Evolutionary conservation across 2,888 invertebrate species (phyloP).

Genomic region (Leptopterna dolabrata): DNA sequence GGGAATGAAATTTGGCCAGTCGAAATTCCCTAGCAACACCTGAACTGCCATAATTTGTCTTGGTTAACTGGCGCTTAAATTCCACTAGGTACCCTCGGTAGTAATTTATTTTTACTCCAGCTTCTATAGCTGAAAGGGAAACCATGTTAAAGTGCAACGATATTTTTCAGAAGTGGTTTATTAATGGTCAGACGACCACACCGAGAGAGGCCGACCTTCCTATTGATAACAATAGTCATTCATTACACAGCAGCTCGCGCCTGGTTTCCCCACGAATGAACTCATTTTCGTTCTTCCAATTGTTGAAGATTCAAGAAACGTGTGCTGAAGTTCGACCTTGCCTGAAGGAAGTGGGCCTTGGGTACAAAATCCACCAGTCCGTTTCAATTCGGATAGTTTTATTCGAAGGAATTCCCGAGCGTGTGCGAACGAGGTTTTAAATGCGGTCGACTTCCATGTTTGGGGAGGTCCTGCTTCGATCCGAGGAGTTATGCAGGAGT

Average conservation of each 20-base stretch:
- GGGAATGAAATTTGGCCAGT: too few relatives aligned
- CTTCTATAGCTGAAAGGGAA: neutral
- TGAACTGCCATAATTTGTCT: too few relatives aligned
- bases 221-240: neutral
- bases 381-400: neutral
- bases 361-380: neutral
- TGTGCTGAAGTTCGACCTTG: neutral
- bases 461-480: neutral
- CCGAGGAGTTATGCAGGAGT: neutral
- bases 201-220: neutral
- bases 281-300: neutral
- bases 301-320: neutral
- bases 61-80: neutral
- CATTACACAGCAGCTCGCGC: neutral
- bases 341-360: neutral
- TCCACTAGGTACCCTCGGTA: neutral
- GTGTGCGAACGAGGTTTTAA: neutral
- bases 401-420: neutral
- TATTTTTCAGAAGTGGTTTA: neutral
- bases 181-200: neutral
- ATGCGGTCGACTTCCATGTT: neutral
- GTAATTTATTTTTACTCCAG: neutral
- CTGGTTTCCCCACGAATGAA: neutral
- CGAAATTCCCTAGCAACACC: too few relatives aligned
- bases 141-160: neutral